Conservation (phyloP, 2,888 invertebrate genomes). For the Nephrotoma appendiculata region DNA sequence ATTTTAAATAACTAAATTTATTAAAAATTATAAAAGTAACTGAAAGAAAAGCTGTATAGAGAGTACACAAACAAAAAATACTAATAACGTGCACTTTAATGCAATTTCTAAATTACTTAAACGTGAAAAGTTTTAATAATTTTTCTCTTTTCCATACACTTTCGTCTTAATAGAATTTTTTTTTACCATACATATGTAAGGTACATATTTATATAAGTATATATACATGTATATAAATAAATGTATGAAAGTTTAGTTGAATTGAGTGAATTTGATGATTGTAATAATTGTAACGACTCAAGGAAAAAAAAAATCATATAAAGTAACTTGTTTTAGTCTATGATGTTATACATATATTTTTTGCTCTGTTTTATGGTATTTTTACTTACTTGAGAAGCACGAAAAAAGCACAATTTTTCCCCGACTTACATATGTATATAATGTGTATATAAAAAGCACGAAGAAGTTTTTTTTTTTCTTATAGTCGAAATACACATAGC, state of each 20-base stretch:
- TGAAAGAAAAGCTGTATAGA: background rate
- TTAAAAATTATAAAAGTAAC: background rate
- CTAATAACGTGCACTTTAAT: background rate
- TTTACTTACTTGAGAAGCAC: background rate
- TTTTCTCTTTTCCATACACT: background rate
- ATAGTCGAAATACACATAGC: background rate
- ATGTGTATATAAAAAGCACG: background rate
- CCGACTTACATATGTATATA: background rate
- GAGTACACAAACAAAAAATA: background rate
- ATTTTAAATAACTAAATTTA: background rate
- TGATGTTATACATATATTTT: background rate
- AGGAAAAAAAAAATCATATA: background rate
- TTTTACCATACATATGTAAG: background rate
- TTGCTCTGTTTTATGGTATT: background rate
- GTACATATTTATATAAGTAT: too few relatives aligned
- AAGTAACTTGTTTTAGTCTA: background rate
- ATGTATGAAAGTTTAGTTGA: background rate
- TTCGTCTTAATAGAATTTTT: background rate
- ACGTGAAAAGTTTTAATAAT: constrained; percentile 1
- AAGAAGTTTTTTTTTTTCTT: background rate
- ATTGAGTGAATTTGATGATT: constrained; percentile 3
- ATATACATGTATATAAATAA: background rate
- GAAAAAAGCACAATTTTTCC: background rate
- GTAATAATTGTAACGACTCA: constrained; percentile 1
- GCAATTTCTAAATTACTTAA: constrained; percentile 1